phyloP scores from a whole-genome alignment of 2,113 vertebrate genomes.

The Mionectes macconnelli region DNA sequence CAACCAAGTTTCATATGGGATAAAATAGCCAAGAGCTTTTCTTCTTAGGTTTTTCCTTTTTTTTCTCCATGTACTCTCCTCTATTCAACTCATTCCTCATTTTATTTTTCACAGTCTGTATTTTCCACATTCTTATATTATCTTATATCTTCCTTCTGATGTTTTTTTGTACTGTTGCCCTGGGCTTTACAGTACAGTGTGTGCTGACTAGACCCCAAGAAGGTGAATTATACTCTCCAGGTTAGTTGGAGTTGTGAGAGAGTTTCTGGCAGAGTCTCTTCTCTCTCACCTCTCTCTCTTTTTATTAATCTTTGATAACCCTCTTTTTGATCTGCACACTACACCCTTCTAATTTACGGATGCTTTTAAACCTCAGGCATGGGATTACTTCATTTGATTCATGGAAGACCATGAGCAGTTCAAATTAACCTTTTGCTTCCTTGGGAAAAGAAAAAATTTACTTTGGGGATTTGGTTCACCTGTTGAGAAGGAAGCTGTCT shows the following conservation, averaged over 20 bases:
- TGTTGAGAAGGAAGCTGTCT: conserved; percentile 48
- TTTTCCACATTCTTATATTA: neutral
- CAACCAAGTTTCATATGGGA: neutral
- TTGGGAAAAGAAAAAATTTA: neutral
- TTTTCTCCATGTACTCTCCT: neutral
- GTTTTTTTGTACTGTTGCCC: neutral
- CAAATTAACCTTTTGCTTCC: conserved; percentile 56
- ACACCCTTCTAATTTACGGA: conserved; percentile 27
- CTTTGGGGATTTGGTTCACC: conserved; percentile 47
- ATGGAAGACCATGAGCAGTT: conserved; percentile 25
- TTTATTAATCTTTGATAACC: conserved; percentile 49
- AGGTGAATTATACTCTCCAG: neutral
- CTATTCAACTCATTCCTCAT: neutral
- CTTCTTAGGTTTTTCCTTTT: neutral
- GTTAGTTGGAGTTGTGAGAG: neutral
- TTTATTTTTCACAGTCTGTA: neutral
- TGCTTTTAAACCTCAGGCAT: conserved; percentile 53
- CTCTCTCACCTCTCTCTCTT: neutral
- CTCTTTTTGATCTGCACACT: conserved; percentile 20
- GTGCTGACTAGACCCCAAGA: neutral
- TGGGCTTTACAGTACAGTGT: neutral
- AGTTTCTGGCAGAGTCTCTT: neutral
- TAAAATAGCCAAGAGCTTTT: neutral
- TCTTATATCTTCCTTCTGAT: neutral
- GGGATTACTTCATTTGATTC: conserved; percentile 57